Base-by-base conservation (phyloP, 2,113 vertebrate species). In the Thamnaconus septentrionalis region DNA sequence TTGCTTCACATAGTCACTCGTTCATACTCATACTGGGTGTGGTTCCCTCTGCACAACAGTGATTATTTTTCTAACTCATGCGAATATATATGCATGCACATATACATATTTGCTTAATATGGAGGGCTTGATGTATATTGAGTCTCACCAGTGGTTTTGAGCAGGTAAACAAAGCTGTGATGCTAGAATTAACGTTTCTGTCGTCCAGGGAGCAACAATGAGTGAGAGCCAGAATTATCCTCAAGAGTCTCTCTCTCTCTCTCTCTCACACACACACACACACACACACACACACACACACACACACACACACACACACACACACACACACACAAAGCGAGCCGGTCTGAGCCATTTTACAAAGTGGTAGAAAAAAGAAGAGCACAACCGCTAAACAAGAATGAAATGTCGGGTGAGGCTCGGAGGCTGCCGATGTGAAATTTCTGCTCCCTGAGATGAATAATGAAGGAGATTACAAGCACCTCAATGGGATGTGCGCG, bases 391-490 rank as follows among this genome's bases (percentile, higher is more conserved):
- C 85, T 87, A 89, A 90, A 91, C 86, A 88, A 83, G 78, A 84
- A 87, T 63, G 77, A 86, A 88, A 88, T 83, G 80, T 85, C 10
- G 55, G 66, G 73, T 81, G 60, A 69, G 18, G 66, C 65, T 43
- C 47, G 3, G 59, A 80, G 65, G 61, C 81, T 83, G 64, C 70
- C 55, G 49, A 55, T 58, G 54, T 90, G 88, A 90, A 88, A 89
- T 93, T 91, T 91, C 82, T 82, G 73, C 81, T 84, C 68, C 5
- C 65, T 64, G 76, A 85, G 80, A 89, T 90, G 87, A 91, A 91
- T 91, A 91, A 91, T 85, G 73, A 91, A 88, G 76, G 79, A 84
- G 89, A 91, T 91, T 91, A 91, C 76, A 83, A 86, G 72, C 82
- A 84, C 76, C 85, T 85, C 73, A 55, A 79, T 73, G 64, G 86